Conservation (phyloP, 2,888 invertebrate species). For the Conchocele bisecta region DNA sequence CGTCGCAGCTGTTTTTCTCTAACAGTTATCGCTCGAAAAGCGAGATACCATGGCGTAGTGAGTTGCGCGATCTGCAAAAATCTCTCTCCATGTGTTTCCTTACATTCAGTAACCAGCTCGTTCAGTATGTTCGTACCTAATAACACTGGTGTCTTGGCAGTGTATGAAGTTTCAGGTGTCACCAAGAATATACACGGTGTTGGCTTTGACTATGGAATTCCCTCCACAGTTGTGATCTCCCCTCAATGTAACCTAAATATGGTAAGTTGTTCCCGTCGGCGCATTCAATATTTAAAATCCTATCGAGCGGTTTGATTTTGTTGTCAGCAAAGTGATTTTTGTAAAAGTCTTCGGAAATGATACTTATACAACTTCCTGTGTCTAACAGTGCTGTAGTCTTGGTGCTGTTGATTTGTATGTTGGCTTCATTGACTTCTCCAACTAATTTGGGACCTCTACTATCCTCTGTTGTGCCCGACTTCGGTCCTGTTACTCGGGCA, state of each 20-base stretch:
- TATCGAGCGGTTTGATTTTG: conserved; percentile 18
- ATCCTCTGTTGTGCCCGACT: not conserved
- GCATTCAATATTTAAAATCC: conserved; percentile 47
- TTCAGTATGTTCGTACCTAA: conserved; percentile 47
- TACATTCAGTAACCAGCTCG: conserved; percentile 16
- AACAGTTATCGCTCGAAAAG: conserved; percentile 12
- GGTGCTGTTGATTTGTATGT: not conserved
- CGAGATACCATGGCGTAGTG: conserved; percentile 39
- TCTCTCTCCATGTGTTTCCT: conserved; percentile 27
- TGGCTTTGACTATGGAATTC: conserved; percentile 2
- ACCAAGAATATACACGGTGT: conserved; percentile 21
- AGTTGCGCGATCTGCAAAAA: conserved; percentile 36
- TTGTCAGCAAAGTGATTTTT: conserved; percentile 9
- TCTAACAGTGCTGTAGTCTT: conserved; percentile 20
- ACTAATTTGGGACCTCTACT: conserved; percentile 17
- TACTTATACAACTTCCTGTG: conserved; percentile 31
- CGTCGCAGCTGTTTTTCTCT: conserved; percentile 12
- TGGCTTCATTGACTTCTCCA: conserved; percentile 23
- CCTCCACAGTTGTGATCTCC: conserved; percentile 5
- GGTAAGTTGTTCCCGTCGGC: conserved; percentile 48
- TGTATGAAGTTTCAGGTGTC: conserved; percentile 38
- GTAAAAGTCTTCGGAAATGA: conserved; percentile 32
- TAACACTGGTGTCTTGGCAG: conserved; percentile 26
- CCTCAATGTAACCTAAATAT: conserved; percentile 40
- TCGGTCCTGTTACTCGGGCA: conserved; percentile 19